These are phyloP conservation scores for Micropoecilia bifurca DNA, from an alignment of 2,797 vertebrate species.

Conservation along the genomic window DNA sequence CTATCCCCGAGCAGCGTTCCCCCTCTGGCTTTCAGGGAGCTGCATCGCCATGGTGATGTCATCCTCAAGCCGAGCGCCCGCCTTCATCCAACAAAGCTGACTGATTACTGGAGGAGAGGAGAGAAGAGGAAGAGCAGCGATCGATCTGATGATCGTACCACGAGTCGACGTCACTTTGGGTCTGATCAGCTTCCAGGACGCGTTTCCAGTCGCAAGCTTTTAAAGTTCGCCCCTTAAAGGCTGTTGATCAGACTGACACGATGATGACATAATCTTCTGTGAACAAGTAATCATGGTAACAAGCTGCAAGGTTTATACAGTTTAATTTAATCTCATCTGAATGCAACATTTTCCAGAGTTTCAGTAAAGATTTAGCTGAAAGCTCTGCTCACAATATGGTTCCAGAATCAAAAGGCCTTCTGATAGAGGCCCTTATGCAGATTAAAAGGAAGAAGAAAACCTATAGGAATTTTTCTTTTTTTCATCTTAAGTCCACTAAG, in stretches of 20 bases:
- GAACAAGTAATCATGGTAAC: conserved; percentile 4
- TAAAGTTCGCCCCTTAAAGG: background rate
- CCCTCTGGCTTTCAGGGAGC: conserved; percentile 42
- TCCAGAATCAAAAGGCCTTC: background rate
- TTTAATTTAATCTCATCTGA: conserved; percentile 4
- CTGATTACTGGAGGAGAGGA: conserved; percentile 55
- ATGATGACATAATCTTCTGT: conserved; percentile 2
- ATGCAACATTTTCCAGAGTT: background rate
- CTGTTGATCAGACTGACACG: background rate
- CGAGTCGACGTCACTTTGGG: conserved; percentile 18
- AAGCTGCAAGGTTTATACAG: background rate
- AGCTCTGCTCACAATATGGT: background rate
- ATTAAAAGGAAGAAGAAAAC: background rate
- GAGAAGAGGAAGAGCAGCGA: conserved; percentile 36
- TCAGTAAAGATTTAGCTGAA: background rate
- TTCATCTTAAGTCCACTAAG: background rate
- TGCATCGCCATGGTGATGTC: conserved; percentile 64
- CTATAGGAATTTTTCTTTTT: background rate
- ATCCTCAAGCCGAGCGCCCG: conserved; percentile 56
- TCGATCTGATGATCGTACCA: conserved; percentile 51
- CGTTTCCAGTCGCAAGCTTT: conserved; percentile 12
- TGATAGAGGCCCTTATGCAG: background rate
- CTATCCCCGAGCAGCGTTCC: conserved; percentile 38
- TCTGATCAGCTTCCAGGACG: conserved; percentile 17
- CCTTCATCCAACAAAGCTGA: conserved; percentile 50